Conservation (phyloP, 1,140 invertebrate species). For the Leptinotarsa defecta region DNA sequence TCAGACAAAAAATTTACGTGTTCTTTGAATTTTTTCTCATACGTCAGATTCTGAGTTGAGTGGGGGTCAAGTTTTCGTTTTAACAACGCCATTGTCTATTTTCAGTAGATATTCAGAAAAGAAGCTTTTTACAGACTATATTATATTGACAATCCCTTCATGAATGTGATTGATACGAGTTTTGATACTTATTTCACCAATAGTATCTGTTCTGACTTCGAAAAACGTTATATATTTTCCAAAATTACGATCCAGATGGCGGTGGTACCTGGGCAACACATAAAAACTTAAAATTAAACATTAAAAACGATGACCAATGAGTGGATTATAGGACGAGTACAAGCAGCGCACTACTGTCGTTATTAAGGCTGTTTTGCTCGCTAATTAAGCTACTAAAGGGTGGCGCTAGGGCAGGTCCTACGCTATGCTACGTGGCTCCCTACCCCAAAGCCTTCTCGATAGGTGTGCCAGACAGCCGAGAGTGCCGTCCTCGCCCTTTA, state of each 20-base stretch:
- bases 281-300: constrained; percentile 24
- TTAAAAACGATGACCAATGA: constrained; percentile 27
- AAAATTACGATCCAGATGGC: not conserved
- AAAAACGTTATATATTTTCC: not conserved
- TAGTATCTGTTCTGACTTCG: too few relatives aligned
- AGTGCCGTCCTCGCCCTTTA: constrained; percentile 62
- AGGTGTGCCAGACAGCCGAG: constrained; percentile 61
- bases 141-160: too few relatives aligned
- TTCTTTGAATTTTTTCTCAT: too few relatives aligned
- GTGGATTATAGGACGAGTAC: constrained; percentile 28
- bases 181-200: too few relatives aligned
- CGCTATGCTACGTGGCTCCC: constrained; percentile 27
- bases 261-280: constrained; percentile 12
- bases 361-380: not conserved
- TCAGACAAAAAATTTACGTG: too few relatives aligned
- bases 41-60: too few relatives aligned
- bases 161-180: too few relatives aligned
- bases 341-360: constrained; percentile 14
- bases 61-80: too few relatives aligned
- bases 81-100: too few relatives aligned
- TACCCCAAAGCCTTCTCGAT: constrained; percentile 52
- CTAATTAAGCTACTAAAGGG: constrained; percentile 14
- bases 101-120: too few relatives aligned
- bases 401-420: constrained; percentile 26
- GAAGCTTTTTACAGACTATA: too few relatives aligned